A percentile compares a stretch with the other conserved stretches of the same genome.
Evolutionary conservation across 2,797 vertebrate species (phyloP).

Genomic region (Alosa sapidissima): DNA sequence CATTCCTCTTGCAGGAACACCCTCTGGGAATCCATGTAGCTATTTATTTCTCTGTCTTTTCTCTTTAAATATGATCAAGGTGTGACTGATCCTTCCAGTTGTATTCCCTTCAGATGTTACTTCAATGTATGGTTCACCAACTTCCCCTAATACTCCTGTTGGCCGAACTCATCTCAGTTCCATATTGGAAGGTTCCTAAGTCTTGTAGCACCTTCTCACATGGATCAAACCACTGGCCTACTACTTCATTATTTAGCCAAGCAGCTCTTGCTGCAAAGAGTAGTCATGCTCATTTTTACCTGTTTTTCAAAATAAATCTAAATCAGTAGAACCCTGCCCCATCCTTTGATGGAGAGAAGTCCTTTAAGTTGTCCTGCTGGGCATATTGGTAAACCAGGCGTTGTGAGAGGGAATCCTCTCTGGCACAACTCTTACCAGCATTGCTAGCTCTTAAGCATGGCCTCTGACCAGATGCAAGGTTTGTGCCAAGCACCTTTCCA

Average conservation of each 20-base stretch:
- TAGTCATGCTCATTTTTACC: constrained; percentile 28
- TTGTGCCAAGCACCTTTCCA: constrained; percentile 20
- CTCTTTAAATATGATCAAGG: constrained; percentile 33
- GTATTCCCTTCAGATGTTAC: constrained; percentile 27
- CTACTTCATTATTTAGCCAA: constrained; percentile 3
- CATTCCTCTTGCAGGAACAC: constrained; percentile 11
- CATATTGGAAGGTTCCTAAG: constrained; percentile 37
- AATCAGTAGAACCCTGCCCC: constrained; percentile 31
- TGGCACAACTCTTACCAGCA: constrained; percentile 19
- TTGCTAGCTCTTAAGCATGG: constrained; percentile 20
- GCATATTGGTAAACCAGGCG: constrained; percentile 35
- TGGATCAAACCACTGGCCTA: constrained; percentile 28
- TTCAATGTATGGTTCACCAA: constrained; percentile 17
- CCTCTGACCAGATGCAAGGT: constrained; percentile 23
- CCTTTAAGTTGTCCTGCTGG: constrained; percentile 18
- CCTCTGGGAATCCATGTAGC: constrained; percentile 5
- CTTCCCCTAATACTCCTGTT: too few species aligned
- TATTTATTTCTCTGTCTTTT: not conserved
- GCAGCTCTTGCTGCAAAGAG: constrained; percentile 26
- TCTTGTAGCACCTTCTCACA: constrained; percentile 11
- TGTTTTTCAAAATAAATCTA: constrained; percentile 34
- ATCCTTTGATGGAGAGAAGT: constrained; percentile 31
- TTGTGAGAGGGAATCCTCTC: constrained; percentile 28
- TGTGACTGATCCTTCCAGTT: not conserved
- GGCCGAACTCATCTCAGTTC: constrained; percentile 34